Conservation (phyloP, 35 echinoderm and acorn worm genomes). For the Holothuria glaberrima region DNA sequence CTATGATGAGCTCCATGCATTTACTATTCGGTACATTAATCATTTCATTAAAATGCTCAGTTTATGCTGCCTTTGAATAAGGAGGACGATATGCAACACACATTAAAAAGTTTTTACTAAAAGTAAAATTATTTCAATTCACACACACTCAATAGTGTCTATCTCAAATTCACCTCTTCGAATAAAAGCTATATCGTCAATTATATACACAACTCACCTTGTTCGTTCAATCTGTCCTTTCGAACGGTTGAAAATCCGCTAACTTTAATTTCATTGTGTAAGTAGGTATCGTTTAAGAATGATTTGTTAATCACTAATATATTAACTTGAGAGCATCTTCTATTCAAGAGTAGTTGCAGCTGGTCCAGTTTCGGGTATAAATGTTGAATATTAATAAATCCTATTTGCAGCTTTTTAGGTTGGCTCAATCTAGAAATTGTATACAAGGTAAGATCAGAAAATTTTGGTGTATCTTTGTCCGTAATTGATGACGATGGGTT, state of each 20-base stretch:
- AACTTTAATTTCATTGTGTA: too few relatives aligned
- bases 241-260: too few relatives aligned
- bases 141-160: not conserved
- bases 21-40: not conserved
- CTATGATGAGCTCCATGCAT: not conserved
- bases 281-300: not conserved
- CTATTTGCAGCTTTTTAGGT: constrained; percentile 11
- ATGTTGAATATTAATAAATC: constrained; percentile 23
- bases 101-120: not conserved
- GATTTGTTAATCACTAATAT: too few relatives aligned
- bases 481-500: too few relatives aligned
- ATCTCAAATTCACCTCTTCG: not conserved
- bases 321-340: not conserved
- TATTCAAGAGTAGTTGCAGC: not conserved
- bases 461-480: too few relatives aligned
- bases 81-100: not conserved
- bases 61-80: not conserved
- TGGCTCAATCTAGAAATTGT: not conserved
- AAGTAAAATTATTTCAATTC: constrained; percentile 24
- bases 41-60: not conserved
- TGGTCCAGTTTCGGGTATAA: not conserved
- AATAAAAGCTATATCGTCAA: too few relatives aligned
- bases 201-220: too few relatives aligned
- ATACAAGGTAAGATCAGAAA: not conserved
- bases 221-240: too few relatives aligned